Evolutionary conservation across 37 sponge, comb jelly and placozoan species (phyloP).

Genomic region (Chondrosia reniformis): DNA sequence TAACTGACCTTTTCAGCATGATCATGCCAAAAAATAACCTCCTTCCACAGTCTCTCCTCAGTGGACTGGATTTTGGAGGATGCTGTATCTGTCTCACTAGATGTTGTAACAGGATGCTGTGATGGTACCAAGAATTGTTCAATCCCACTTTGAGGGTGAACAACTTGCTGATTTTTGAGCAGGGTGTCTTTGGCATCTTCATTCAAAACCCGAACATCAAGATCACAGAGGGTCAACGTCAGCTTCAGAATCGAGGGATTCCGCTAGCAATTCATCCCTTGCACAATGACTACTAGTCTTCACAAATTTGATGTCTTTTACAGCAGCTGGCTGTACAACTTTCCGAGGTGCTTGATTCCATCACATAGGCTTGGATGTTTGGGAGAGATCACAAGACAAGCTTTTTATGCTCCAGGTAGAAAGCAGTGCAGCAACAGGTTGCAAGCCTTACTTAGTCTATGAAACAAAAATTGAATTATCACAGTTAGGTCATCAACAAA

Average conservation of each 20-base stretch:
- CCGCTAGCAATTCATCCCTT: neutral
- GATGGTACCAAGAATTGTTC: neutral
- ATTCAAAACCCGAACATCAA: neutral
- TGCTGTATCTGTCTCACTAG: neutral
- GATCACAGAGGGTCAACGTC: neutral
- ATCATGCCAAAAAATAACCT: neutral
- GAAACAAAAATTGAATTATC: no score
- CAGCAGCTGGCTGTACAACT: neutral
- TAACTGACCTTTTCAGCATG: neutral
- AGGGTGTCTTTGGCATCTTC: neutral
- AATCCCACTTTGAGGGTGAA: neutral
- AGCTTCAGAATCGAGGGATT: no score
- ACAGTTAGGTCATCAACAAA: no score
- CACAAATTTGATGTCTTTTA: neutral
- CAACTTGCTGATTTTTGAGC: neutral
- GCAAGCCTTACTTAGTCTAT: no score
- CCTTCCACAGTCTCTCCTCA: no score
- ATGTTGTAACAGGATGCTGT: neutral
- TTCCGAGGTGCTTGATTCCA: neutral
- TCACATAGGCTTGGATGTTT: constrained; percentile 4
- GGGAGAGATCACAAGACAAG: neutral
- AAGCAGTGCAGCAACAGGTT: no score
- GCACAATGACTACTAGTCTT: neutral
- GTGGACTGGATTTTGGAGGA: neutral
- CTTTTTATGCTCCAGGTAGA: no score